Evolutionary conservation across 1,140 invertebrate species (phyloP).

Genomic region (Dufourea novaeangliae): DNA sequence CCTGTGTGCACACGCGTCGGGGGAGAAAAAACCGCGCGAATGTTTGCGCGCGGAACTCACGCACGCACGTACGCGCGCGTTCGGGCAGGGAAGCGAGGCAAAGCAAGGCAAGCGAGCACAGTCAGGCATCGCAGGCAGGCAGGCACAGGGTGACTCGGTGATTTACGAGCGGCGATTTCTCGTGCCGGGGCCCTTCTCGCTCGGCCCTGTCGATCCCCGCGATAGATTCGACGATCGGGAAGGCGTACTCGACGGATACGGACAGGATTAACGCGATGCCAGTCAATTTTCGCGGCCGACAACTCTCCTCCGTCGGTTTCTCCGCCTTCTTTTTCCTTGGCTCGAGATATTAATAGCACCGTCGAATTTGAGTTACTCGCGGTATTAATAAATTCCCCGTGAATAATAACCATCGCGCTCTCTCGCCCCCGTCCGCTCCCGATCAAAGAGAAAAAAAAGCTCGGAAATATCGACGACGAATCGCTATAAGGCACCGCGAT

Average conservation of each 20-base stretch:
- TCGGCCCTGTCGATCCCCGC: slow-evolving; percentile 54
- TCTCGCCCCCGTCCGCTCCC: not conserved
- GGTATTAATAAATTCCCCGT: slow-evolving; percentile 32
- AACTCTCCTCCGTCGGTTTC: not conserved
- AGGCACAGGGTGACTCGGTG: slow-evolving; percentile 57
- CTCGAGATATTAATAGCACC: slow-evolving; percentile 12
- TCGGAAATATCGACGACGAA: not conserved
- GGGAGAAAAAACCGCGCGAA: slow-evolving; percentile 28
- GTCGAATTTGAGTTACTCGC: slow-evolving; percentile 35
- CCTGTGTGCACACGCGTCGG: slow-evolving; percentile 23
- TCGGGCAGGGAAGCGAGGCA: not conserved
- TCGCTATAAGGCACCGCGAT: not conserved
- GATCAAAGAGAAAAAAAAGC: not conserved
- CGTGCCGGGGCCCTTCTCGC: slow-evolving; percentile 45
- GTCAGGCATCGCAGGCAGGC: slow-evolving; percentile 6
- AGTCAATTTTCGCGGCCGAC: slow-evolving; percentile 26
- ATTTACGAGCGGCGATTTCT: slow-evolving; percentile 62
- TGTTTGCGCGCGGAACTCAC: slow-evolving; percentile 29
- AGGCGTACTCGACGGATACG: slow-evolving; percentile 43
- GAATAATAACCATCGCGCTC: slow-evolving; percentile 6
- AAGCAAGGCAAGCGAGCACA: not conserved
- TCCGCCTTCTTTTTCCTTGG: not conserved
- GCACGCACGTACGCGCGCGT: slow-evolving; percentile 26
- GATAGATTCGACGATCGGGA: slow-evolving; percentile 55
- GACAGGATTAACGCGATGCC: slow-evolving; percentile 53